These are phyloP conservation scores for Tetramorium simillimum DNA, from an alignment of 1,140 invertebrate genomes.

Conservation along the genomic window DNA sequence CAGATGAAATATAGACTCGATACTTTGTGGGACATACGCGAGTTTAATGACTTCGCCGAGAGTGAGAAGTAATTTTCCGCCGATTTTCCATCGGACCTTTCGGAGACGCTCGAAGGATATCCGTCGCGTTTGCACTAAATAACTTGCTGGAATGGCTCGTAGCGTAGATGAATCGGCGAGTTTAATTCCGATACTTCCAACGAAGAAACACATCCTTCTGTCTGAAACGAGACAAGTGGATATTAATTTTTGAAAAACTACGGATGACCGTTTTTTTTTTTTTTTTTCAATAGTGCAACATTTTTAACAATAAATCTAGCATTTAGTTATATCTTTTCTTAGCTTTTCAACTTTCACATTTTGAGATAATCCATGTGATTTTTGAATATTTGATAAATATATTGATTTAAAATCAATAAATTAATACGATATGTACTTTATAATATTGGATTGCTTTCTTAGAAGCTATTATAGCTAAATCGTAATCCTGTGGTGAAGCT, in stretches of 20 bases:
- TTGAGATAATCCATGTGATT: not conserved
- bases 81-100: not conserved
- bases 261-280: not conserved
- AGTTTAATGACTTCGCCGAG: slow-evolving; percentile 43
- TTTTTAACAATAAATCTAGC: not conserved
- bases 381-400: not conserved
- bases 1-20: slow-evolving; percentile 46
- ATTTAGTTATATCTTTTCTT: not conserved
- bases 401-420: not conserved
- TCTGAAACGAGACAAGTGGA: not conserved
- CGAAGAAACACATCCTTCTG: not conserved
- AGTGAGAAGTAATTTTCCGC: slow-evolving; percentile 50
- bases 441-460: not conserved
- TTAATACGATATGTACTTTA: not conserved
- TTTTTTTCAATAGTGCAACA: not conserved
- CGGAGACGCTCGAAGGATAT: slow-evolving; percentile 32
- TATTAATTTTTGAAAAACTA: slow-evolving; percentile 19
- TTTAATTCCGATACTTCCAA: slow-evolving; percentile 21
- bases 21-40: slow-evolving; percentile 16
- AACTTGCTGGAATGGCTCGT: slow-evolving; percentile 6
- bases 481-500: not conserved
- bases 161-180: not conserved
- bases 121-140: slow-evolving; percentile 39
- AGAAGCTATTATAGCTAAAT: not conserved
- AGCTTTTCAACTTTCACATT: not conserved